These are phyloP conservation scores for Tetragonula carbonaria DNA, from an alignment of 2,888 invertebrate species.

Conservation along the genomic window DNA sequence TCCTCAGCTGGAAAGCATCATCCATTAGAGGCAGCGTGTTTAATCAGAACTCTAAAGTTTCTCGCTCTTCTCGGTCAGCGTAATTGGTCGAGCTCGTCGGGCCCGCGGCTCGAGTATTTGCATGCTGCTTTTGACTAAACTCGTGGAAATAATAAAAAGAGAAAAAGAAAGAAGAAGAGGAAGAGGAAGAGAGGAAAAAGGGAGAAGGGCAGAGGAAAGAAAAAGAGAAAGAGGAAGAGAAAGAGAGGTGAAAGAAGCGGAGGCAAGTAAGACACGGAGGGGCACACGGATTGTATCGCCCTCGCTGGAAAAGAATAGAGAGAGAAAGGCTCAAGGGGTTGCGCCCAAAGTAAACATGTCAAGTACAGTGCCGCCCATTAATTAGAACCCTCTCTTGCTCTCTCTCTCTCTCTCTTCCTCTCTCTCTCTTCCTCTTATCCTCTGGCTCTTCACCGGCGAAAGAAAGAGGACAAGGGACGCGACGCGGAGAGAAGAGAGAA, in stretches of 20 bases:
- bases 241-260: slow-evolving; percentile 31
- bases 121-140: slow-evolving; percentile 79
- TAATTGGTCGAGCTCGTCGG: slow-evolving; percentile 68
- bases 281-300: slow-evolving; percentile 71
- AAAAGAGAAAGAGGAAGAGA: not conserved
- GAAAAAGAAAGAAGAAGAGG: slow-evolving; percentile 63
- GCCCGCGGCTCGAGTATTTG: slow-evolving; percentile 74
- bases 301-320: slow-evolving; percentile 70
- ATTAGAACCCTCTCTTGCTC: slow-evolving; percentile 79
- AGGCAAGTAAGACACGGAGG: slow-evolving; percentile 56
- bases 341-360: slow-evolving; percentile 83
- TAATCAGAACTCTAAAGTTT: slow-evolving; percentile 83
- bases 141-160: slow-evolving; percentile 67
- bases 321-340: slow-evolving; percentile 79
- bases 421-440: slow-evolving; percentile 47
- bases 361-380: slow-evolving; percentile 82
- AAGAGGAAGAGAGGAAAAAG: slow-evolving; percentile 10
- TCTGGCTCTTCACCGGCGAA: slow-evolving; percentile 61
- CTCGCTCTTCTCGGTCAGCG: slow-evolving; percentile 68
- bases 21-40: slow-evolving; percentile 82
- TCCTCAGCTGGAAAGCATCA: slow-evolving; percentile 73
- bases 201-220: not conserved
- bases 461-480: slow-evolving; percentile 53
- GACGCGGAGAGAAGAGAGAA: slow-evolving; percentile 43
- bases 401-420: slow-evolving; percentile 56